Base-by-base conservation (phyloP, 2,888 invertebrate genomes). In the Ornithoptera alexandrae region DNA sequence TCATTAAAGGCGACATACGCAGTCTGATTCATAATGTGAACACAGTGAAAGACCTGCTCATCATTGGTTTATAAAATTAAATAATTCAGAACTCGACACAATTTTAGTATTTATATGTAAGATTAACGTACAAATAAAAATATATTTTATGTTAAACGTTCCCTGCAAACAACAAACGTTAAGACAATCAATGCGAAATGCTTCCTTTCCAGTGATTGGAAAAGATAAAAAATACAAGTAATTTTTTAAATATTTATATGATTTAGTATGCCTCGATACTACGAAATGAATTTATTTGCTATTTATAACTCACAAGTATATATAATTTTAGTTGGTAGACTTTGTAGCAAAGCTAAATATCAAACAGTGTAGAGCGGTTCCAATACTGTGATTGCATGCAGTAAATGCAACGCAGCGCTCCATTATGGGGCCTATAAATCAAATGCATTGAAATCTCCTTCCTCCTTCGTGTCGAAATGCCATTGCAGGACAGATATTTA, bases 361-460 rank as follows among this genome's bases (percentile, higher is more conserved):
- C 42, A 59, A 66, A 70, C 63, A 50, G 64, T 57, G 64, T 63
- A 65, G 60, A 64, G 60, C 53, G 30, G 63, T 60, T 67, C 69
- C 74, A 66, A 72, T 70, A 62, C 68, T 71, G 65, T 73, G 82
- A 85, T 87, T 86, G 89, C 88, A 90, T 88, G 88, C 84, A 83
- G 84, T 82, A 82, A 87, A 85, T 85, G 88, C 85, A 86, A 84
- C 85, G 84, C 82, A 82, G 83, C 79, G 84, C 86, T 84, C 86
- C 86, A 89, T 89, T 89, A 89, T 85, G 84, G 84, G 81, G 83
- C 76, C 77, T 84, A 87, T 91, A 91, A 90, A 91, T 91, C 90
- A 90, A 84, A 83, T 83, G 89, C 90, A 89, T 87, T 89, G 88
- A 89, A 90, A 89, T 87, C 89, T 89, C 85, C 89, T 90, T 89